Evolutionary conservation across 2,888 invertebrate genomes (phyloP), one percentile per base, ranked within the genome.

Genomic region (Drosophila melanosoma): DNA sequence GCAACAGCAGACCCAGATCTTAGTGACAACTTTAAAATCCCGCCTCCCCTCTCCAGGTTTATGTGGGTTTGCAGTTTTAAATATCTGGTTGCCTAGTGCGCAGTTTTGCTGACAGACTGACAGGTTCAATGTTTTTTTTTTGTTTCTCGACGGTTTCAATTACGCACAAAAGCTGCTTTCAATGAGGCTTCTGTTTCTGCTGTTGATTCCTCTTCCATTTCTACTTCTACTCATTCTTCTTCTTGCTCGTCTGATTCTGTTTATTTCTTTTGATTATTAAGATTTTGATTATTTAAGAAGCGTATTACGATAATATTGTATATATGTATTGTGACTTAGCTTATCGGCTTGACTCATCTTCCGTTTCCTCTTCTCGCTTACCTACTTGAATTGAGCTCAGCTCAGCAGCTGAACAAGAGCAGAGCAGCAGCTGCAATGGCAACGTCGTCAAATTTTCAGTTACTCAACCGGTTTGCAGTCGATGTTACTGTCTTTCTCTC

Each of bases 391-490:
- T 78, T 61, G 60, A 58, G 53, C 15, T 45, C 36, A 52, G 29
- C 42, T 60, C 36, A 10, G 26, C 48, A 49, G 23, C 45, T 20
- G 51, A 61, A 45, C 15, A 32, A 56, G 42, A 45, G 23, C 45
- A 45, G 45, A 45, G 23, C 45, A 45, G 26, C 45, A 23, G 45
- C 45, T 45, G 45, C 45, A 45, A 8, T 15, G 15, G 15, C 23
- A 5, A 45, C 45, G 48, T 58, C 66, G 58, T 70, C 56, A 64
- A 61, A 78, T 51, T 63, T 61, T 62, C 52, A 64, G 60, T 63
- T 59, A 56, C 71, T 78, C 45, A 81, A 81, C 78, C 81, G 78
- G 78, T 79, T 78, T 36, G 35, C n/a, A 17, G 45, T 23, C 33
- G 35, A 42, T n/a, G 29, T 61, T 51, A 49, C 26, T 26, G 38